Conservation (phyloP, 2,888 invertebrate species). For the Drosophila monieri region DNA sequence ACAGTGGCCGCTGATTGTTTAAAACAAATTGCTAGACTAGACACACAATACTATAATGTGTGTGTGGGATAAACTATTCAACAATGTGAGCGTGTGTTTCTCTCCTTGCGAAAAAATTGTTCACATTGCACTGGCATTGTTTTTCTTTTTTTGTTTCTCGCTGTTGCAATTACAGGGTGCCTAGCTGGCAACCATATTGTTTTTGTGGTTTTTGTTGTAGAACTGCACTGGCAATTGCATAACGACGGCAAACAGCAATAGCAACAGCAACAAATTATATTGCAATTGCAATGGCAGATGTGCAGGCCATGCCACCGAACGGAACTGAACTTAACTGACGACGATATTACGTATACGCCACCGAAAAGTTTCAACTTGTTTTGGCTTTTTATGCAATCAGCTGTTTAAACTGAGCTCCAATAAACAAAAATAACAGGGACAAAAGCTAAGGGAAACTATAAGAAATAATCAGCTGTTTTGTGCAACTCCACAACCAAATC, state of each 20-base stretch:
- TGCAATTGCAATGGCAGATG: slow-evolving; percentile 53
- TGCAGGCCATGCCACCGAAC: slow-evolving; percentile 24
- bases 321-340: slow-evolving; percentile 7
- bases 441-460: neutral
- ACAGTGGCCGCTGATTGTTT: slow-evolving; percentile 44
- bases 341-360: slow-evolving; percentile 35
- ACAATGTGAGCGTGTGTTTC: slow-evolving; percentile 26
- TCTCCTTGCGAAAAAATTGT: slow-evolving; percentile 23
- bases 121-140: slow-evolving; percentile 62
- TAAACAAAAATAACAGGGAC: neutral
- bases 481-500: neutral
- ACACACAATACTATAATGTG: slow-evolving; percentile 16
- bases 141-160: slow-evolving; percentile 15
- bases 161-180: slow-evolving; percentile 35
- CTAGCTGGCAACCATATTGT: slow-evolving; percentile 4
- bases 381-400: slow-evolving; percentile 17
- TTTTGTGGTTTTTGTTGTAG: slow-evolving; percentile 12
- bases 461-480: slow-evolving; percentile 9
- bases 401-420: neutral
- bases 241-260: slow-evolving; percentile 20
- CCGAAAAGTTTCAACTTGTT: slow-evolving; percentile 3
- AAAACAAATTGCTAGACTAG: slow-evolving; percentile 47
- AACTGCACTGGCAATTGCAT: slow-evolving; percentile 55
- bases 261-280: slow-evolving; percentile 30
- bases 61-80: slow-evolving; percentile 9